Evolutionary conservation across 2,797 vertebrate species (phyloP), one percentile per base, ranked within the genome.

Genomic region (Muscicapa striata): DNA sequence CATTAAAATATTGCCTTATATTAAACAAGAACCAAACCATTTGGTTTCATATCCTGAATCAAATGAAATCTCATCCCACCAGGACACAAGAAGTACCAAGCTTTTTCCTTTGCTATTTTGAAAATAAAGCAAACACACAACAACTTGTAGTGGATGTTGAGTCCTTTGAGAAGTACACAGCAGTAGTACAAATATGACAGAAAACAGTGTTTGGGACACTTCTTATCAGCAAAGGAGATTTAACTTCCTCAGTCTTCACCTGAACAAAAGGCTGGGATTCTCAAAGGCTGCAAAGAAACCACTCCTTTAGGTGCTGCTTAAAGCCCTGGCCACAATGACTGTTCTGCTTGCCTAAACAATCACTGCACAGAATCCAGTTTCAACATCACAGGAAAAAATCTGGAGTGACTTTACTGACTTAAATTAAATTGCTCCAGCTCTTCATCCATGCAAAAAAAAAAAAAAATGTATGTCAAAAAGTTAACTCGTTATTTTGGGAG

Each of bases 341-440:
- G 21, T 36, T 79, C 61, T 57, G 30, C 57, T 84, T 91, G 67
- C 91, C 81, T 63, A n/a, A 93, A 89, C 24, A 77, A 80, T 32
- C 15, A 32, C 64, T 80, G 27, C 68, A 92, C 27, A 38, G 64
- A 92, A 66, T 78, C 69, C 48, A 57, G 49, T 75, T 83, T 87
- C 73, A 77, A 67, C 17, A 78, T 13, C 40, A 77, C 63, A 62
- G 55, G 61, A 38, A 55, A 94, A 92, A 93, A 72, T 43, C 43
- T 76, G 54, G 75, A 93, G 40, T 45, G 45, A 64, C 68, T 93
- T 82, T 82, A 84, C 62, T 64, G 43, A 69, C 67, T 89, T 30
- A 83, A 91, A 93, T 80, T 23, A 51, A 95, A 80, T 68, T 75
- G 49, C 40, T 89, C 41, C 77, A 93, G 74, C 34, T 91, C 87